Conservation (phyloP, 1,140 invertebrate species). For the Nixonia krombeini region DNA sequence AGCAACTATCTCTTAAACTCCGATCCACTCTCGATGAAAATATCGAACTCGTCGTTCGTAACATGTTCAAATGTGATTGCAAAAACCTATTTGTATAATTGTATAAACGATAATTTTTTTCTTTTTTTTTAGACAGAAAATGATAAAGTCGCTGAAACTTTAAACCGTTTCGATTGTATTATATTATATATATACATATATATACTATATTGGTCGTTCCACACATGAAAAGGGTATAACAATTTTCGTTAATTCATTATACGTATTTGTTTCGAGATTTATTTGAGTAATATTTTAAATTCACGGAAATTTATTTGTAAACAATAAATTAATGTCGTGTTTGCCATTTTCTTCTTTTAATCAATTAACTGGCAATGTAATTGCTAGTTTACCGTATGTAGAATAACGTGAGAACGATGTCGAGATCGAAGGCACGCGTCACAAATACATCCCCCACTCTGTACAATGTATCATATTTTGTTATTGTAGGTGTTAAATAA, state of each 20-base stretch:
- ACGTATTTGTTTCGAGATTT: no score
- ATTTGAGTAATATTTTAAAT: no score
- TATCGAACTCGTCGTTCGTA: conserved; percentile 50
- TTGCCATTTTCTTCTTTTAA: no score
- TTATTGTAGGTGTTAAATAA: conserved; percentile 64
- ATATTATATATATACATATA: conserved; percentile 18
- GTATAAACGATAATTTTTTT: conserved; percentile 63
- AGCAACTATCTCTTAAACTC: conserved; percentile 30
- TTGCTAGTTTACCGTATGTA: conserved; percentile 11
- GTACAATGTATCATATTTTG: conserved; percentile 67
- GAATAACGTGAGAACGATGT: conserved; percentile 13
- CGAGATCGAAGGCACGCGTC: conserved; percentile 36
- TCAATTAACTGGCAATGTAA: no score
- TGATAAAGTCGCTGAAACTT: conserved; percentile 26
- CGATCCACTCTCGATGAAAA: conserved; percentile 24
- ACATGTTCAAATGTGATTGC: conserved; percentile 59
- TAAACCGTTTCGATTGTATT: conserved; percentile 25
- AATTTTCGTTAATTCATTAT: conserved; percentile 29
- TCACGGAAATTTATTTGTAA: no score
- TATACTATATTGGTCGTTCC: conserved; percentile 16
- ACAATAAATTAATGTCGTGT: no score
- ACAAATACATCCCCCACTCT: conserved; percentile 51
- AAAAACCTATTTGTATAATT: conserved; percentile 66
- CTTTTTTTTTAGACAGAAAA: conserved; percentile 32
- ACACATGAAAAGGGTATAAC: conserved; percentile 7